Conservation (phyloP, 2,113 vertebrate species). For the Scytalopus superciliaris region DNA sequence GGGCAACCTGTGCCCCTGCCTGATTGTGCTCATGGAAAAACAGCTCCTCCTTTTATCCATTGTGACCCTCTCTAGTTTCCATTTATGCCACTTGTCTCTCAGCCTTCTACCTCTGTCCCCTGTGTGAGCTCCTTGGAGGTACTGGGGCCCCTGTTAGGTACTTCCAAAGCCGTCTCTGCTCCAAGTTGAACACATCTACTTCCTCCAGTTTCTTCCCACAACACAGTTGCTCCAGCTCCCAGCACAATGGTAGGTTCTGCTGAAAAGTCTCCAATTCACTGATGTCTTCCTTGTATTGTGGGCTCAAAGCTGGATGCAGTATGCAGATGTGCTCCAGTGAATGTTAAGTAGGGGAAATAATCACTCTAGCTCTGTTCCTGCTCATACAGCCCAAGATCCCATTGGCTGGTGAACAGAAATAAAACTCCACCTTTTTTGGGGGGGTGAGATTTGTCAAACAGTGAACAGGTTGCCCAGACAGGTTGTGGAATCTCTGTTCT, state of each 20-base stretch:
- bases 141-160: not conserved
- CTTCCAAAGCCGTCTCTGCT: not conserved
- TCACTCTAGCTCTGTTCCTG: not conserved
- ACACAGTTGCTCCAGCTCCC: not conserved
- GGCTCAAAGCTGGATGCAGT: not conserved
- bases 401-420: not conserved
- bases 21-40: not conserved
- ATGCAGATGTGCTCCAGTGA: not conserved
- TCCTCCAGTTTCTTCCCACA: not conserved
- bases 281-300: not conserved
- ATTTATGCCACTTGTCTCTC: not conserved
- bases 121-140: not conserved
- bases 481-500: not conserved
- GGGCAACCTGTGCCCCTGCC: not conserved
- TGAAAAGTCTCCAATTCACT: not conserved
- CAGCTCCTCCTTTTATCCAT: not conserved
- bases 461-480: not conserved
- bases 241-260: not conserved
- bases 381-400: not conserved
- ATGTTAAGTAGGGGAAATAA: not conserved
- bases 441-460: not conserved
- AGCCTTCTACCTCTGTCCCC: not conserved
- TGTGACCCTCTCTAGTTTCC: not conserved
- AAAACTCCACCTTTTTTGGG: accelerated
- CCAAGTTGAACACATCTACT: not conserved